Base-by-base conservation (phyloP, 1,140 invertebrate species). In the Aphis craccivora region DNA sequence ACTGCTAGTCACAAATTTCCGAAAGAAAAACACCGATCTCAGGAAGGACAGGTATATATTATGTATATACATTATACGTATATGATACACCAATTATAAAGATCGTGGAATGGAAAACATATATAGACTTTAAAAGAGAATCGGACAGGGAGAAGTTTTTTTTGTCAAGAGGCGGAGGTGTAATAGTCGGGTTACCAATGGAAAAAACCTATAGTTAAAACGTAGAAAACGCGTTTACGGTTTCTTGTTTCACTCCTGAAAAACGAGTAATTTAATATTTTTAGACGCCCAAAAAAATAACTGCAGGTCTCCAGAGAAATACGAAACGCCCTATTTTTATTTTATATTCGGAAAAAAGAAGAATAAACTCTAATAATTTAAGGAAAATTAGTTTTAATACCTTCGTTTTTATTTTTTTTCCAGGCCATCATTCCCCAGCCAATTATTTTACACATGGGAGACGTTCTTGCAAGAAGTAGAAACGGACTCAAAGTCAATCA, bases 371-470 rank as follows among this genome's bases (percentile, higher is more conserved):
- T 51, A 18, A 7, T 30, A 48, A 84, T 40, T 40, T 87, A 48
- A 48, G 8, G 43, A 87, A 35, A 88, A 88, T n/a, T 18, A 88
- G 18, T 40, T 40, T 53, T 37, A 35, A 37, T 89, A 89, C 18
- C 86, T 1, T 87, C 1, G 3, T 94, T 91, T 45, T 94, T 93
- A 93, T 94, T 45, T 45, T 45, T 94, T 94, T 94, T 95, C 45
- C 96, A 98, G 98, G 95, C 97, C 97, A 89, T 96, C 97, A 94
- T 98, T 97, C 94, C 97, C 97, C 22, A 97, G 97, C 94, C 97
- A 97, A 35, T 96, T 99, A 94, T 98, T 98, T 95, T 97, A 98
- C 95, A 97, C 97, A 91, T 99, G 98, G 98, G 98, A 99, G 95
- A 97, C 97, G 88, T 96, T 99, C 55, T 96, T 99, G 51, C 97